Conservation (phyloP, 2,888 invertebrate genomes). For the Crioceris asparagi region DNA sequence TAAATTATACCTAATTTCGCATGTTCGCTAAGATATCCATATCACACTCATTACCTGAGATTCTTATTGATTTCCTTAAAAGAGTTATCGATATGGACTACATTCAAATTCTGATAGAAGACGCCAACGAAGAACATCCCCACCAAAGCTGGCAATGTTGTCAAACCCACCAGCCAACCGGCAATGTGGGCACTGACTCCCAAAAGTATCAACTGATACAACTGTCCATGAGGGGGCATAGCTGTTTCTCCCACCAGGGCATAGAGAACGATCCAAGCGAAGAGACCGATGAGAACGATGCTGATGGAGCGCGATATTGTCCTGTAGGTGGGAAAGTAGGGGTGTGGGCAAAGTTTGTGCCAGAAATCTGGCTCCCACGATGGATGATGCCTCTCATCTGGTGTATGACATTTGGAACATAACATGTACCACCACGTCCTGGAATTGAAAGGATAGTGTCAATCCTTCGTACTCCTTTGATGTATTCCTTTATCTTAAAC, state of each 20-base stretch:
- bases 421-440: slow-evolving; percentile 77
- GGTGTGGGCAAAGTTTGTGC: slow-evolving; percentile 71
- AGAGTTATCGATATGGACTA: slow-evolving; percentile 53
- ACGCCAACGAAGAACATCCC: slow-evolving; percentile 80
- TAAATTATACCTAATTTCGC: background rate
- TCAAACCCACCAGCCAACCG: slow-evolving; percentile 67
- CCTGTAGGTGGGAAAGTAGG: slow-evolving; percentile 72
- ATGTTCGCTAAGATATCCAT: background rate
- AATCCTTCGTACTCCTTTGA: no score
- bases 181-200: slow-evolving; percentile 70
- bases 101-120: slow-evolving; percentile 60
- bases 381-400: slow-evolving; percentile 32
- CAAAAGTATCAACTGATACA: slow-evolving; percentile 65
- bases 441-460: no score
- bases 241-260: slow-evolving; percentile 65
- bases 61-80: slow-evolving; percentile 57
- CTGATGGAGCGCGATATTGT: slow-evolving; percentile 66
- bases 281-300: slow-evolving; percentile 58
- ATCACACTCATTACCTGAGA: slow-evolving; percentile 46
- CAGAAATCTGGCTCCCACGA: slow-evolving; percentile 78
- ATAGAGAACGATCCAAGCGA: slow-evolving; percentile 58
- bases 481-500: no score
- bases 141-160: slow-evolving; percentile 74
- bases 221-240: slow-evolving; percentile 71
- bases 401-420: slow-evolving; percentile 69